Evolutionary conservation across 2,113 vertebrate species (phyloP).

Genomic region (Catagonus wagneri): DNA sequence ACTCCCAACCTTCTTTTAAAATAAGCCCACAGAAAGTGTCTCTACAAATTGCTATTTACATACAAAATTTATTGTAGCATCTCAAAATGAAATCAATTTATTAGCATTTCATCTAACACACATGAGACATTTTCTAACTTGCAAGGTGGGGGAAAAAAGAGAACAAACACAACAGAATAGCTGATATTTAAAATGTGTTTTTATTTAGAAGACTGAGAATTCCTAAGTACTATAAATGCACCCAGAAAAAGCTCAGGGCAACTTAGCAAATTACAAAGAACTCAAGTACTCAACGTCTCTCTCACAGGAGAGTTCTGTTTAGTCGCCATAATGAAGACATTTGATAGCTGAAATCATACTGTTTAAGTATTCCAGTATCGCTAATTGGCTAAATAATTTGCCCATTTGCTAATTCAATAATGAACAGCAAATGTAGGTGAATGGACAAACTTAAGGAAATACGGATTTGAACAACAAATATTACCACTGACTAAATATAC

Average conservation of each 20-base stretch:
- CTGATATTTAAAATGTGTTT: conserved; percentile 21
- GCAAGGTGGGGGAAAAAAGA: background rate
- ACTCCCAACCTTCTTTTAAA: background rate
- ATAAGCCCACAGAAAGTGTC: background rate
- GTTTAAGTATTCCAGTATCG: background rate
- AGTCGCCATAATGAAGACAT: background rate
- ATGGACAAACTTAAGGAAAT: conserved; percentile 14
- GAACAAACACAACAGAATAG: background rate
- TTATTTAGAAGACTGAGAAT: conserved; percentile 64
- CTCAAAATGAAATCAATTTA: conserved; percentile 43
- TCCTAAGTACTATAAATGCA: background rate
- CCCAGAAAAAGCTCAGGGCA: conserved; percentile 54
- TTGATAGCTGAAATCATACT: background rate
- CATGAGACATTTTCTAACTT: conserved; percentile 15
- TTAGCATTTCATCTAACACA: conserved; percentile 44
- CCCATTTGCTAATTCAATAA: background rate
- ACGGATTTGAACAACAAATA: background rate
- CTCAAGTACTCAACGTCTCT: background rate
- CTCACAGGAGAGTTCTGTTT: background rate
- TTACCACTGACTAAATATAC: conserved; percentile 26
- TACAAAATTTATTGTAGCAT: conserved; percentile 28
- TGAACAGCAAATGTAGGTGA: background rate
- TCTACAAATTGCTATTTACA: background rate
- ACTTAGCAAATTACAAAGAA: background rate
- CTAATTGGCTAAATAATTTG: background rate